These are phyloP conservation scores for Blastobasis adustella DNA, from an alignment of 2,888 invertebrate genomes.

Conservation along the genomic window DNA sequence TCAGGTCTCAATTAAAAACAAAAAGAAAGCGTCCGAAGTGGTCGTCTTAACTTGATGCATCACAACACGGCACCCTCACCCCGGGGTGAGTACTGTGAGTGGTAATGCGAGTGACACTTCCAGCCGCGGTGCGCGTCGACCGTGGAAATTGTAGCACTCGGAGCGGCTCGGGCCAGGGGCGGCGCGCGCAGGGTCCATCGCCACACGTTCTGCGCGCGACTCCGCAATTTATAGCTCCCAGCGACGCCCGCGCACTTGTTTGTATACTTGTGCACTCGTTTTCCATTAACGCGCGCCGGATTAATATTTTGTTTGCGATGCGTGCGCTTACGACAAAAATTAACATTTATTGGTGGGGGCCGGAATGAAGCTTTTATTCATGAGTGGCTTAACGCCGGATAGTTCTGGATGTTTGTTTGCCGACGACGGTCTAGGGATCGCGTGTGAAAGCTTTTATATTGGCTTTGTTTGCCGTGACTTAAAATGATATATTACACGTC, in stretches of 20 bases:
- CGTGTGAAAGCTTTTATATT: slow-evolving; percentile 70
- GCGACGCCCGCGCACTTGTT: slow-evolving; percentile 52
- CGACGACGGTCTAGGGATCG: slow-evolving; percentile 59
- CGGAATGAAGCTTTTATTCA: slow-evolving; percentile 69
- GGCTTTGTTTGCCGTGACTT: slow-evolving; percentile 67
- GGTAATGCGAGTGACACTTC: no score
- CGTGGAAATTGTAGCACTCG: slow-evolving; percentile 28
- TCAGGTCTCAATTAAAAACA: no score
- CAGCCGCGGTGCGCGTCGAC: neutral
- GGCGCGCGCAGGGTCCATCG: no score
- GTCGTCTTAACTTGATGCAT: no score
- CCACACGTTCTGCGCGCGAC: slow-evolving; percentile 16
- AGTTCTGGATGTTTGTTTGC: slow-evolving; percentile 67
- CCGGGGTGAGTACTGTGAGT: no score
- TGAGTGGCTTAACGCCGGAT: slow-evolving; percentile 68
- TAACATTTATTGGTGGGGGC: slow-evolving; percentile 72
- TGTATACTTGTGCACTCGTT: slow-evolving; percentile 64
- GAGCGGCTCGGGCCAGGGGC: slow-evolving; percentile 1
- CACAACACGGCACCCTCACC: no score
- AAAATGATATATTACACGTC: slow-evolving; percentile 71
- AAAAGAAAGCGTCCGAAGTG: no score
- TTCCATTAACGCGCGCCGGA: slow-evolving; percentile 69
- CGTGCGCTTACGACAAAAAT: slow-evolving; percentile 68
- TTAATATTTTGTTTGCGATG: slow-evolving; percentile 72
- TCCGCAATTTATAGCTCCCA: slow-evolving; percentile 62